phyloP scores from a whole-genome alignment of 2,113 vertebrate genomes.

The Paratilapia polleni region DNA sequence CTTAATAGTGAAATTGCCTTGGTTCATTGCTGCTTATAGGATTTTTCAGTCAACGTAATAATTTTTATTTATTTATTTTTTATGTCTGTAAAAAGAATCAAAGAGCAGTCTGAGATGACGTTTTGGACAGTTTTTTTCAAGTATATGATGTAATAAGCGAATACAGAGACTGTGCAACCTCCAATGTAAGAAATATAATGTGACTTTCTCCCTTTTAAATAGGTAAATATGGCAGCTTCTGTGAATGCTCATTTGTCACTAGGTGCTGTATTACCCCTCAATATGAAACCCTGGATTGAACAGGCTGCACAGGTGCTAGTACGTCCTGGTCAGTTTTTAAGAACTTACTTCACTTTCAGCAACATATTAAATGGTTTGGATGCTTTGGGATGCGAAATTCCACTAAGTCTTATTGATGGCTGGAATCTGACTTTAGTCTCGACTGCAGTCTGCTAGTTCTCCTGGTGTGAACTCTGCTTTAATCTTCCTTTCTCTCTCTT shows the following conservation, averaged over 20 bases:
- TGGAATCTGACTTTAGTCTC: slow-evolving; percentile 44
- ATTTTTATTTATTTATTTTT: too few species aligned
- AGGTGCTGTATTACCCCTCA: neutral
- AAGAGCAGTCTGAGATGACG: neutral
- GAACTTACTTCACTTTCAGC: slow-evolving; percentile 3
- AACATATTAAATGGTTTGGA: slow-evolving; percentile 18
- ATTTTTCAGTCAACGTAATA: neutral
- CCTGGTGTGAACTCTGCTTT: slow-evolving; percentile 73
- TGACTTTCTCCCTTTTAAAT: neutral
- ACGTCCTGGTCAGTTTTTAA: neutral
- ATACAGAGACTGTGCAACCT: neutral
- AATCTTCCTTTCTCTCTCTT: slow-evolving; percentile 47
- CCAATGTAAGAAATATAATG: neutral
- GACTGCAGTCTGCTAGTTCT: slow-evolving; percentile 59
- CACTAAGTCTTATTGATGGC: slow-evolving; percentile 64
- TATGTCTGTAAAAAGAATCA: neutral
- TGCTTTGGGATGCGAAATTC: slow-evolving; percentile 56
- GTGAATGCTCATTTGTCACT: neutral
- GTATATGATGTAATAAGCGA: neutral
- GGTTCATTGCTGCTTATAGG: neutral
- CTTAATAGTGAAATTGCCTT: neutral
- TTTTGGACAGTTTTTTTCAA: neutral
- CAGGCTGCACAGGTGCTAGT: neutral
- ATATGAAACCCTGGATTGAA: neutral
- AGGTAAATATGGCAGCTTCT: neutral